Evolutionary conservation across 92 coral and sea anemone genomes (phyloP), one percentile per base, ranked within the genome.

Genomic region (Porites evermanni): DNA sequence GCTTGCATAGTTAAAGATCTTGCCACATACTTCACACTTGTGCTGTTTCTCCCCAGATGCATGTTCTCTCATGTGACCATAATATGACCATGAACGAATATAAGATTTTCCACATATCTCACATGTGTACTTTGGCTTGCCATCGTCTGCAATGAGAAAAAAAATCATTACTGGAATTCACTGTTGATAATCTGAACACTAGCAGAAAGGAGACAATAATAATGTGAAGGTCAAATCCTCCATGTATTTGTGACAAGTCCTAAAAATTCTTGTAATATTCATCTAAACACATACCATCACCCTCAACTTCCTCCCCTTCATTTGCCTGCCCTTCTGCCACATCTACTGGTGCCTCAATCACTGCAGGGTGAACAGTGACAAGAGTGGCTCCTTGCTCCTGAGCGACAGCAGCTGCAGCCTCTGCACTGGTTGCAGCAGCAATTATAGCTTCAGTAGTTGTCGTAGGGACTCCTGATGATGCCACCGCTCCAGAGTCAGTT

Each of bases 1-100:
- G 86, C 99, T 97, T 77, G 99, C 99, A 74, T 97, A 97, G 94
- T 97, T 97, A 72, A 97, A 97, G 63, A 97, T 96, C 79, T 97
- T 97, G 84, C 96, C 94, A 72, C 99, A 97, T 64, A 97, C 98
- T 3, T 93, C 97, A 71, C 99, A 97, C 79, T 97, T 97, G 91
- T 97, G 99, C 53, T 97, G 98, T 67, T 97, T 97, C 58, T 97
- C 99, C 2, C 99, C 99, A 20, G 99, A 97, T 6, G 99, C 97
- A 83, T 97, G 99, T 72, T 97, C 99, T 52, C 99, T 93, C 99
- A 97, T 97, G 91, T 97, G 99, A 12, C 99, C 96, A 67, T 97
- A 97, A 44, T 95, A 97, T 0, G 99, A 97, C 99, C 99, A 97
- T 20, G 99, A 97, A 68, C 99, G 91, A 85, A 97, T 93, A 89